Conservation (phyloP, 2,888 invertebrate species). For the Lysandra coridon region DNA sequence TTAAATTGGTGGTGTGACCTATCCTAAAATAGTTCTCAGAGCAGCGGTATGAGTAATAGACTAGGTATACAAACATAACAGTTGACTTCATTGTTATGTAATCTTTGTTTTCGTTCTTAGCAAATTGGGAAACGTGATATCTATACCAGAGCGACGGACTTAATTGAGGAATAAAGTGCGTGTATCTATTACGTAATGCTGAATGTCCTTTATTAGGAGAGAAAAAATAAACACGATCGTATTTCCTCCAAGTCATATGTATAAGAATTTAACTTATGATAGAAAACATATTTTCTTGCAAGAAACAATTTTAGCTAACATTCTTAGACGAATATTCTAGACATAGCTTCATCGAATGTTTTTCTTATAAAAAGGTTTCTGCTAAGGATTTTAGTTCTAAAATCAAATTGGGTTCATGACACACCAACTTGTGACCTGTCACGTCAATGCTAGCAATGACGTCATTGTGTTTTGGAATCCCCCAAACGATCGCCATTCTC, state of each 20-base stretch:
- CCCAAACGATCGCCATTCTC: neutral
- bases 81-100: neutral
- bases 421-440: neutral
- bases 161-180: neutral
- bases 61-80: neutral
- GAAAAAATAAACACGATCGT: neutral
- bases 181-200: neutral
- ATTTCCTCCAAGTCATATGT: neutral
- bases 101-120: neutral
- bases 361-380: neutral
- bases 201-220: neutral
- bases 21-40: too few species aligned
- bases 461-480: neutral
- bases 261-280: neutral
- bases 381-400: neutral
- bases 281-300: neutral
- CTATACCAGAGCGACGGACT: neutral
- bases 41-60: neutral
- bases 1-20: too few species aligned
- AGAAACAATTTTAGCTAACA: neutral
- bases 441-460: conserved; percentile 1
- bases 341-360: neutral
- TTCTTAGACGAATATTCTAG: too few species aligned
- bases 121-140: conserved; percentile 10
- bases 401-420: neutral